Evolutionary conservation across 2,113 vertebrate genomes (phyloP).

Genomic region (Oophaga pumilio): DNA sequence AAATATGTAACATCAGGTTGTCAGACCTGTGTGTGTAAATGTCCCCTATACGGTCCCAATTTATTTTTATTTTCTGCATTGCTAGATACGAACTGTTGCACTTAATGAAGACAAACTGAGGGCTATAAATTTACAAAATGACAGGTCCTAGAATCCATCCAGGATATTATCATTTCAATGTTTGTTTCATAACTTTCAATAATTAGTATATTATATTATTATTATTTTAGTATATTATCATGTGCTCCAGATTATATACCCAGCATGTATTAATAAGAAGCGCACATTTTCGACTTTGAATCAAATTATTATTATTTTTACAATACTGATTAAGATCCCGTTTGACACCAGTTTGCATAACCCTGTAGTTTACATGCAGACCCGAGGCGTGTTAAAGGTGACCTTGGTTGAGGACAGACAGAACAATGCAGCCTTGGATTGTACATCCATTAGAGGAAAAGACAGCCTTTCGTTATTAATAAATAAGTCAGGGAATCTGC

Average conservation of each 20-base stretch:
- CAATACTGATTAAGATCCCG: conserved; percentile 31
- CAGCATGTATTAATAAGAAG: background rate
- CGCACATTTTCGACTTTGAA: background rate
- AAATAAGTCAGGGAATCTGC: background rate
- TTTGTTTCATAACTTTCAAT: background rate
- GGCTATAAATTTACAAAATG: background rate
- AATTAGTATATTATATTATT: background rate
- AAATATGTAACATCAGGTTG: background rate
- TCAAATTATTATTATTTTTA: background rate
- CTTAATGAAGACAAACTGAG: background rate
- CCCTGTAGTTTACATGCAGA: conserved; percentile 15
- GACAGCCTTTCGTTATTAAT: conserved; percentile 27
- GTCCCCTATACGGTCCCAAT: background rate
- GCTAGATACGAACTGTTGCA: background rate
- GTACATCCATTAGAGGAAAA: conserved; percentile 20
- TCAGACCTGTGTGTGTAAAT: background rate
- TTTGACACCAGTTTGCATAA: conserved; percentile 39
- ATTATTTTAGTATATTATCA: background rate
- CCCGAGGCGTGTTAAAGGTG: conserved; percentile 46
- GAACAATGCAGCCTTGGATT: conserved; percentile 37
- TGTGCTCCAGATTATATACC: background rate
- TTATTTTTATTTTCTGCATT: background rate
- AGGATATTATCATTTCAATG: background rate
- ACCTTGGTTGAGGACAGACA: conserved; percentile 46
- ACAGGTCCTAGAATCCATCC: background rate